Base-by-base conservation (phyloP, 1,140 invertebrate species). In the Homarus americanus region DNA sequence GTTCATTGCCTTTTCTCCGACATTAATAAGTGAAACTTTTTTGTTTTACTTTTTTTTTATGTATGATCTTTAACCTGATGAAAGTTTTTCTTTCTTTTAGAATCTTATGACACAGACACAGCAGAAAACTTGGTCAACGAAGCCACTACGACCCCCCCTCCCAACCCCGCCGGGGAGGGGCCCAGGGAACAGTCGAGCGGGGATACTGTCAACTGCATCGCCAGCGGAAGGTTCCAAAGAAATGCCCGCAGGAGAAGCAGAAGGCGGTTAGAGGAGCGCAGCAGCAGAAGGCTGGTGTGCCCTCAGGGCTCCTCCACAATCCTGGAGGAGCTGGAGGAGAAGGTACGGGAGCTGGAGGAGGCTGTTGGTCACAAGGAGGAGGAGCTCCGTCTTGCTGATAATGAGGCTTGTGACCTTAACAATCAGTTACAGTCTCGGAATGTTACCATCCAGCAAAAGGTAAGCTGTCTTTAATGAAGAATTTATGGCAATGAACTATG, bases 61-160 rank as follows among this genome's bases (percentile, higher is more conserved):
- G 53, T 15, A 0, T 7, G 44, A 49, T 4, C 15, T 24, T n/a
- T n/a, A 58, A 1, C 20, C 53, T 58, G 5, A 58, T 58, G 44
- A 5, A 49, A 69, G n/a, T 32, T 5, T 10, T 12, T 36, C 66
- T 86, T 34, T 41, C 53, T 87, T 87, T 1, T 34, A 87, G 85
- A 87, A 36, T 32, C 63, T 28, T 69, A 32, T 69, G 63, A 69
- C 63, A 28, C 84, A 87, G 87, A 90, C 63, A 90, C 87, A 84
- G 86, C 91, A 88, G 91, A 92, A 88, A 92, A 92, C 91, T 92
- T 92, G 91, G 91, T 86, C 49, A 58, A 75, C 58, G 86, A 92
- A 82, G 84, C 91, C 69, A 84, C 58, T 49, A 83, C 91, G 85
- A 88, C 85, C 85, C 85, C 86, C 80, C 91, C 91, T 92, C 80